Evolutionary conservation across 2,113 vertebrate genomes (phyloP).

Genomic region (Pelodiscus sinensis): DNA sequence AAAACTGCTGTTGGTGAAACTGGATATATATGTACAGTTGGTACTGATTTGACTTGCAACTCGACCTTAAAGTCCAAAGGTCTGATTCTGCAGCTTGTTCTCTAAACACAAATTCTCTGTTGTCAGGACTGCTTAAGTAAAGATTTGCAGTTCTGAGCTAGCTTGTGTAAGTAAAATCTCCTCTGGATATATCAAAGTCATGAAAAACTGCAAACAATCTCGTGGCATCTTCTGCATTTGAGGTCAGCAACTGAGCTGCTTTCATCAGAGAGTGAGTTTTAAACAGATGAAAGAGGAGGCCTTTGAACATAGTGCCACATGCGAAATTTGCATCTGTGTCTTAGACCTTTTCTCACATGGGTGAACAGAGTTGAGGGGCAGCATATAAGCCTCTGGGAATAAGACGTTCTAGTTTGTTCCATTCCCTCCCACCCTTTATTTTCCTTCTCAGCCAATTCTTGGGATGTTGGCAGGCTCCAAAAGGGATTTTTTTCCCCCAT

Average conservation of each 20-base stretch:
- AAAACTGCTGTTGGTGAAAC: not conserved
- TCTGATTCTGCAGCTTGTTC: not conserved
- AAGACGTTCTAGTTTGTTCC: not conserved
- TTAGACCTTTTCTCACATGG: not conserved
- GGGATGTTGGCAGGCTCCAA: not conserved
- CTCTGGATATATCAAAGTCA: not conserved
- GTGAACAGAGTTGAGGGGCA: not conserved
- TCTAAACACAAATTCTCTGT: not conserved
- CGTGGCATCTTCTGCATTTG: not conserved
- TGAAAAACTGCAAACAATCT: not conserved
- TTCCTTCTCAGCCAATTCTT: not conserved
- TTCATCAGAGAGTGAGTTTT: not conserved
- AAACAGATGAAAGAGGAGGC: not conserved
- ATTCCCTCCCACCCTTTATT: not conserved
- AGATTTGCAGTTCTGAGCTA: not conserved
- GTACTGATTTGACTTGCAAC: not conserved
- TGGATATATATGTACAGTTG: not conserved
- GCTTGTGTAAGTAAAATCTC: not conserved
- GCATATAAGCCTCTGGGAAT: not conserved
- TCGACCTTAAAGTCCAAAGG: not conserved
- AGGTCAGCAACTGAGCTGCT: not conserved
- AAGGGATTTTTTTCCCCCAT: rapidly evolving
- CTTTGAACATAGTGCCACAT: not conserved
- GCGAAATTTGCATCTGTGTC: not conserved
- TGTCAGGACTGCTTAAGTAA: not conserved